Base-by-base conservation (phyloP, 2,888 invertebrate species). In the Agriopis leucophaearia region DNA sequence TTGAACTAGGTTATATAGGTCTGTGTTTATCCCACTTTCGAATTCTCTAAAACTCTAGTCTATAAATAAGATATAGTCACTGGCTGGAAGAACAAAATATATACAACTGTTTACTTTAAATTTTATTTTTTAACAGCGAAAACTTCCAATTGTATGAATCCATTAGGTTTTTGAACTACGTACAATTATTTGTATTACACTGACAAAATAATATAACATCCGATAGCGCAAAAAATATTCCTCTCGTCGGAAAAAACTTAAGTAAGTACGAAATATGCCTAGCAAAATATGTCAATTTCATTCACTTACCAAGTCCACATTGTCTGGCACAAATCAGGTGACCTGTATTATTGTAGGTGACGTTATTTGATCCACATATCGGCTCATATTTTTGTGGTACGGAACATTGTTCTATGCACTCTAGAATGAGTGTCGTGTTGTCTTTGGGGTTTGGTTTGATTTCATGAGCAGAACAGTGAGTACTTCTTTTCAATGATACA, bases 291-390 rank as follows among this genome's bases (percentile, higher is more conserved):
- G 16, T 47, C 5, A 38, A n/a, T 15, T 2, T 38, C 16, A 47
- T 47, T 1, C 55, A 64, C 80, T 77, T 69, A 81, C 81, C 73
- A 55, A 76, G 64, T 57, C 82, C 82, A 72, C 82, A 82, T 27
- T 51, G 51, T 52, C 47, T 64, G 6, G 65, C 69, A 38, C 74
- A 74, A n/a, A 71, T 54, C 45, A 78, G 64, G 13, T 73, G 72
- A 9, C 67, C 74, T 36, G 67, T 64, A 56, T 78, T 80, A 16
- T 73, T 70, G 45, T 78, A 78, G 0, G 77, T 78, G 44, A 73
- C 63, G 6, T 66, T 66, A 27, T 80, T 71, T 1, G 77, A 66
- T 0, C 78, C 78, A 66, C 78, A 77, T 8, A 77, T 71, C 12
- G 77, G 77, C 35, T 73, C 77, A 61, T 76, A 78, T 8, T 52